Conservation (phyloP, 2,797 vertebrate genomes). For the Melanotaenia trifasciata region DNA sequence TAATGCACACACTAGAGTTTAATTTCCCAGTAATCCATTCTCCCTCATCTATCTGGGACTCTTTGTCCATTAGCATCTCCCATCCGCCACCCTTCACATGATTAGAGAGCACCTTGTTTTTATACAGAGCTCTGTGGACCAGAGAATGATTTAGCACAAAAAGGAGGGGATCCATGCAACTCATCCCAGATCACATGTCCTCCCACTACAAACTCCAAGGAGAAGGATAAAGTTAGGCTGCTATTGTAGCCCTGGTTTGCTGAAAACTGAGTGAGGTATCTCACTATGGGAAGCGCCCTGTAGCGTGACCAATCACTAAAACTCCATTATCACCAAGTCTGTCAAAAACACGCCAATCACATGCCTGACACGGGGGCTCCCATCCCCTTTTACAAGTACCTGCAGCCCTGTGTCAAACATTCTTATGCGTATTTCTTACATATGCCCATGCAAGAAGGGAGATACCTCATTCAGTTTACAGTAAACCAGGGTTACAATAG, state of each 20-base stretch:
- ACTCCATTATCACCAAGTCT: too few species aligned
- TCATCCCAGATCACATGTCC: conserved; percentile 1
- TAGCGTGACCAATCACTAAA: too few species aligned
- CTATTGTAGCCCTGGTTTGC: background rate
- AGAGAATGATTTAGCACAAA: conserved; percentile 69
- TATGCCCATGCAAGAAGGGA: background rate
- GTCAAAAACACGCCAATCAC: background rate
- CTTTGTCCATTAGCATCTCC: conserved; percentile 62
- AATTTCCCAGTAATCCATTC: conserved; percentile 72
- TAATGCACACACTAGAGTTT: conserved; percentile 64
- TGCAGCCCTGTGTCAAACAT: background rate
- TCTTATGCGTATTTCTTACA: background rate
- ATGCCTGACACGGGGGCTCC: background rate
- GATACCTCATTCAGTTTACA: background rate
- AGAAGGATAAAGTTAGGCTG: conserved; percentile 45
- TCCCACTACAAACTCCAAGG: conserved; percentile 16
- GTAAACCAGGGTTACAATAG: background rate
- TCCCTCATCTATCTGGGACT: conserved; percentile 62
- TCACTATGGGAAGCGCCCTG: background rate
- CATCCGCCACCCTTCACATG: conserved; percentile 46
- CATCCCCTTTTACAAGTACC: too few species aligned
- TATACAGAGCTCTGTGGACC: conserved; percentile 62
- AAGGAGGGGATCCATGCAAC: conserved; percentile 19
- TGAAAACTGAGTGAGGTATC: background rate
- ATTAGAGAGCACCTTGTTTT: conserved; percentile 48